Evolutionary conservation across 2,888 invertebrate genomes (phyloP).

Genomic region (Drosophila phalerata): DNA sequence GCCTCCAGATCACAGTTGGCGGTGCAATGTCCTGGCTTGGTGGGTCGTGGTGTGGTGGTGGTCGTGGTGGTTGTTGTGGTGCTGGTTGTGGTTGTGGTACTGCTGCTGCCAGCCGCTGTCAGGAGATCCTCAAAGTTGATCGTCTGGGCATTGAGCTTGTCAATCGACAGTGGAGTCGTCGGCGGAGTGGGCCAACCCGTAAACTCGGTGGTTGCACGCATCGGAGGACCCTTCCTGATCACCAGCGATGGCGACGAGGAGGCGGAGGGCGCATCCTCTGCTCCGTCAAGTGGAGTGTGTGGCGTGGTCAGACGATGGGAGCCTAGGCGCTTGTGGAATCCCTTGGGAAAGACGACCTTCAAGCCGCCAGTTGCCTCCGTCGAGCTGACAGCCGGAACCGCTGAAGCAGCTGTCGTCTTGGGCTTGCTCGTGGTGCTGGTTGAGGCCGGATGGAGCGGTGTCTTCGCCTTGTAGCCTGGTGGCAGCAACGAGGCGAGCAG

Average conservation of each 20-base stretch:
- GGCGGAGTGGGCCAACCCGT: conserved; percentile 96
- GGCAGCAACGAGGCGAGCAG: conserved; percentile 86
- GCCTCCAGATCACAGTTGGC: conserved; percentile 94
- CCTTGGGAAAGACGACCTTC: conserved; percentile 92
- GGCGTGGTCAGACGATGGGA: conserved; percentile 87
- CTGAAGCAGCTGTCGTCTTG: conserved; percentile 10
- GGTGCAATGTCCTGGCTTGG: conserved; percentile 92
- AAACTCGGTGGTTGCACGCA: conserved; percentile 94
- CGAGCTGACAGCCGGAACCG: conserved; percentile 39
- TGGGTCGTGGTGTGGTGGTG: conserved; percentile 89
- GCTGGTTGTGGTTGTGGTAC: conserved; percentile 86
- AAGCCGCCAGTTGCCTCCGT: conserved; percentile 78
- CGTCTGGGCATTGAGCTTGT: conserved; percentile 88
- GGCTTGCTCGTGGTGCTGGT: conserved; percentile 57
- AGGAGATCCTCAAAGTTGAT: conserved; percentile 86
- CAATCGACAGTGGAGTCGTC: conserved; percentile 94
- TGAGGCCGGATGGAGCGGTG: conserved; percentile 61
- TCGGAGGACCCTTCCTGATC: conserved; percentile 94
- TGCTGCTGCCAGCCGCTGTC: conserved; percentile 78
- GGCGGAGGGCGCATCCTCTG: conserved; percentile 82
- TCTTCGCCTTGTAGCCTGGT: conserved; percentile 86
- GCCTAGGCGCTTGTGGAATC: conserved; percentile 87
- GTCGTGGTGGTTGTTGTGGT: conserved; percentile 90
- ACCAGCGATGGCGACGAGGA: conserved; percentile 87
- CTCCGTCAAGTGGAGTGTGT: conserved; percentile 85